Base-by-base conservation (phyloP, 2,888 invertebrate genomes). In the Pterobdella sp. region DNA sequence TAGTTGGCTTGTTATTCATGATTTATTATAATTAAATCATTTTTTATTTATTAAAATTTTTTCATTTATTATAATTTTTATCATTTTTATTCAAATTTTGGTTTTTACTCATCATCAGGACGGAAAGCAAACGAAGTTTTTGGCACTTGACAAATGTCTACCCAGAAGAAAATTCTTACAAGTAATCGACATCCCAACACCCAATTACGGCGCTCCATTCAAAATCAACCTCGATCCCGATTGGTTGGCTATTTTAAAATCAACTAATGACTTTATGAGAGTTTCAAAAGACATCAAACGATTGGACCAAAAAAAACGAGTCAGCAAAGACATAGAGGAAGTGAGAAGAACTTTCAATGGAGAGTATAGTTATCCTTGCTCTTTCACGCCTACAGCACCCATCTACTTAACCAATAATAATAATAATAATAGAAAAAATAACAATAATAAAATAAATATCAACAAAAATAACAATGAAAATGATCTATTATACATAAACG, bases 121-220 rank as follows among this genome's bases (percentile, higher is more conserved):
- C 26, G n/a, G 64, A 4, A 63, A 14, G 31, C 7, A 63, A 63
- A 34, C 32, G 66, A 66, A 66, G 66, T 34, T 32, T 29, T 22
- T 66, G 32, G 93, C 95, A 0, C 85, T 97, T n/a, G 96, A 97
- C 82, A 98, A 78, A 86, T 96, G 96, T 84, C 86, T 97, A 70
- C 95, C 95, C 0, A 88, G 88, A 79, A 86, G 94, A 76, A 88
- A 90, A 76, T 97, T 94, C 85, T 85, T 97, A 60, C 95, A 97
- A 87, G n/a, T 65, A 4, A 0, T 1, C 1, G n/a, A 36, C 31
- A 65, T 65, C 4, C 18, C 29, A 3, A 34, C 36, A 42, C 36
- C 88, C 77, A 76, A 77, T 14, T 76, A 78, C 68, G 76, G 76
- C 10, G 77, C 79, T 72, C 78, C 80, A 32, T 66, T 80, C 74